Evolutionary conservation across 2,888 invertebrate species (phyloP).

Genomic region (Bimastos eiseni): DNA sequence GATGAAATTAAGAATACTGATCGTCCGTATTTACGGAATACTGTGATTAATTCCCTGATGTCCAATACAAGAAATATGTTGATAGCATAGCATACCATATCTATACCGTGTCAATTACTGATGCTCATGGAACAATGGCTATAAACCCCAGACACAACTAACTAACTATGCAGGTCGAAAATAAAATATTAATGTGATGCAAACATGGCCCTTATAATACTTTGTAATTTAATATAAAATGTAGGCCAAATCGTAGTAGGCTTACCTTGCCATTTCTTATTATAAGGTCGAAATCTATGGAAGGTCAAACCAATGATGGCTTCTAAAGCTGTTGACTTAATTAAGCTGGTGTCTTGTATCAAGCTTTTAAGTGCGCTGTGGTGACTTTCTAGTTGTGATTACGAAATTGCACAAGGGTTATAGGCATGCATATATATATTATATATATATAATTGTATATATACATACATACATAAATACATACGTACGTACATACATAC

Average conservation of each 20-base stretch:
- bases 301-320: too few species aligned
- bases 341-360: neutral
- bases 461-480: too few species aligned
- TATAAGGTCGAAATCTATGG: too few species aligned
- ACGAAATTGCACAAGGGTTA: neutral
- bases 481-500: too few species aligned
- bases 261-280: too few species aligned
- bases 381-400: neutral
- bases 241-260: too few species aligned
- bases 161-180: neutral
- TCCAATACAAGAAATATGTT: neutral
- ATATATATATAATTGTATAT: too few species aligned
- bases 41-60: neutral
- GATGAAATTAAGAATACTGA: neutral
- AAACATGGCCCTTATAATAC: too few species aligned
- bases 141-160: neutral
- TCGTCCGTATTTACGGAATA: too few species aligned
- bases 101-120: neutral
- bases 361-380: neutral
- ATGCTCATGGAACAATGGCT: neutral
- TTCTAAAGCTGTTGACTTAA: too few species aligned
- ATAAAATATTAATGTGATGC: neutral
- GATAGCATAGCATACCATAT: neutral
- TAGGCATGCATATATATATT: too few species aligned
- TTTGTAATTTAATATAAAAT: too few species aligned